Evolutionary conservation across 2,113 vertebrate species (phyloP), one percentile per base, ranked within the genome.

Genomic region (Pluvialis apricaria): DNA sequence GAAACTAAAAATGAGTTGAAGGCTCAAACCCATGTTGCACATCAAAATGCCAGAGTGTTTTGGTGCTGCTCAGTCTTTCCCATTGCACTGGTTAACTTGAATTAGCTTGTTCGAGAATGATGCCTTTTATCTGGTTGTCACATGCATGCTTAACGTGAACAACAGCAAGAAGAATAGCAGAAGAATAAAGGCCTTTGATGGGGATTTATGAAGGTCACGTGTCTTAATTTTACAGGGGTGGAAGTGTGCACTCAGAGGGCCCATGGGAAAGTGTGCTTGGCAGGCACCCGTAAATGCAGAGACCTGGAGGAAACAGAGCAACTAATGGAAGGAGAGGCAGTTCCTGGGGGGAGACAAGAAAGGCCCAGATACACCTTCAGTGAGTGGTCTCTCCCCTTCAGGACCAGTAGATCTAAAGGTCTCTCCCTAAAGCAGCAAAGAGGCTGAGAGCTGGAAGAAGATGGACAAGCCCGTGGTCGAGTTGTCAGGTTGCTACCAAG

Each of bases 41-140:
- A 82, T 91, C 90, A 88, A 80, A 89, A 79, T 73, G 31, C 93
- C 84, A 76, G 91, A 60, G 78, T 4, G 73, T 76, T 93, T 94
- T 88, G 94, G 84, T 94, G 83, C 78, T 82, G 73, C 87, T 91
- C 4, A 25, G 89, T 65, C 90, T 78, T 82, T 85, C 92, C 90
- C 84, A 61, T 57, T 32, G 70, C 93, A 69, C 78, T 90, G 87
- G 90, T 96, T 96, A 88, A 95, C 87, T 94, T 77, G 93, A 96
- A 96, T 97, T 93, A 96, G 82, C 70, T 82, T 72, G 75, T 80
- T 94, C 1, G 16, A 89, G 92, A 94, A 66, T 75, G 91, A 96
- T 79, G 91, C 75, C 92, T 97, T 95, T 95, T 94, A 85, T 95
- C 91, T 90, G 89, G 25, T 55, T 94, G 91, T 97, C 94, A 94